A percentile compares a stretch with the other conserved stretches of the same genome.
These are phyloP conservation scores for Lamellibrachia luymesi DNA, from an alignment of 1,140 invertebrate genomes.

Conservation along the genomic window DNA sequence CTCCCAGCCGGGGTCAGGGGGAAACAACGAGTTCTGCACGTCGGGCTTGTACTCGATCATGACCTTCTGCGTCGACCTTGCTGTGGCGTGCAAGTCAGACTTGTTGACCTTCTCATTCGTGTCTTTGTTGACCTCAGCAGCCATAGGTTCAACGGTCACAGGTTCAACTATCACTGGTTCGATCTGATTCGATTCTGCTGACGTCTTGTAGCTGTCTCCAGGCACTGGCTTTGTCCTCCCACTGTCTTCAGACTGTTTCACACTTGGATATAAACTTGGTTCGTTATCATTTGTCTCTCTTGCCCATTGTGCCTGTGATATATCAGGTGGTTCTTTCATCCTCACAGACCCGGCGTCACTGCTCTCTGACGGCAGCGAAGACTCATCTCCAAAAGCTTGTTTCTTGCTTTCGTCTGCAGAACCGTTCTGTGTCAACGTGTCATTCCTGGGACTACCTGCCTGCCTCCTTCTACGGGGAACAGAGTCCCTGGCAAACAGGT, in stretches of 20 bases:
- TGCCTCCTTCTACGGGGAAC: background rate
- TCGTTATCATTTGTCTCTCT: too few relatives aligned
- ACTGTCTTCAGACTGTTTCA: background rate
- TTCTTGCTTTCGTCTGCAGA: background rate
- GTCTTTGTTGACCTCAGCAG: background rate
- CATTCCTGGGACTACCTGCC: background rate
- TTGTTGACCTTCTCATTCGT: too few relatives aligned
- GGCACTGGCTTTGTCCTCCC: background rate
- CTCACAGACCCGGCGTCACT: background rate
- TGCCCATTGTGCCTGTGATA: background rate
- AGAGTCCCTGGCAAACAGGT: background rate
- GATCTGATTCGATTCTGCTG: too few relatives aligned
- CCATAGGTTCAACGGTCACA: background rate
- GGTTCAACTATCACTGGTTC: too few relatives aligned
- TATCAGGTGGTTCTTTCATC: background rate
- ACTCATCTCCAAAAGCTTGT: too few relatives aligned
- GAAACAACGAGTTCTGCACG: background rate
- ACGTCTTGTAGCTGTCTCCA: background rate
- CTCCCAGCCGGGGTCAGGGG: background rate
- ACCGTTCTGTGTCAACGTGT: background rate
- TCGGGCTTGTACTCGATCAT: background rate
- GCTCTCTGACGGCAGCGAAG: too few relatives aligned
- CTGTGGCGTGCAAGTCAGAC: too few relatives aligned
- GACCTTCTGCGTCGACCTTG: too few relatives aligned
- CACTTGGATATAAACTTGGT: too few relatives aligned